Evolutionary conservation across 1,140 invertebrate genomes (phyloP).

Genomic region (fruit fly (Drosophila melanogaster)): Release_6_plus_ISO1_MT NT_033779.5:7652001-7652500

Average conservation of each 20-base stretch:
- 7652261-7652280: too few relatives aligned
- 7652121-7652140: background rate
- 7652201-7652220: too few relatives aligned
- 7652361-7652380: conserved; percentile 16
- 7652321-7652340: conserved; percentile 1
- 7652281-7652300: conserved; percentile 24
- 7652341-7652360: conserved; percentile 14
- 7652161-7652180: background rate
- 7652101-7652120: background rate
- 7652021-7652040: conserved; percentile 16
- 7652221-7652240: too few relatives aligned
- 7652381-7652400: conserved; percentile 28
- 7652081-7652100: background rate
- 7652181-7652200: too few relatives aligned
- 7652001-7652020: conserved; percentile 17
- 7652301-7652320: background rate
- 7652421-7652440: conserved; percentile 32
- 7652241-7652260: too few relatives aligned
- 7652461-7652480: conserved; percentile 49
- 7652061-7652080: background rate
- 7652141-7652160: background rate
- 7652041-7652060: conserved; percentile 32
- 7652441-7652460: conserved; percentile 43
- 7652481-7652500: conserved; percentile 10
- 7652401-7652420: conserved; percentile 36